Evolutionary conservation across 2,113 vertebrate species (phyloP), one percentile per base, ranked within the genome.

Genomic region (Rhynchopsitta pachyrhyncha): DNA sequence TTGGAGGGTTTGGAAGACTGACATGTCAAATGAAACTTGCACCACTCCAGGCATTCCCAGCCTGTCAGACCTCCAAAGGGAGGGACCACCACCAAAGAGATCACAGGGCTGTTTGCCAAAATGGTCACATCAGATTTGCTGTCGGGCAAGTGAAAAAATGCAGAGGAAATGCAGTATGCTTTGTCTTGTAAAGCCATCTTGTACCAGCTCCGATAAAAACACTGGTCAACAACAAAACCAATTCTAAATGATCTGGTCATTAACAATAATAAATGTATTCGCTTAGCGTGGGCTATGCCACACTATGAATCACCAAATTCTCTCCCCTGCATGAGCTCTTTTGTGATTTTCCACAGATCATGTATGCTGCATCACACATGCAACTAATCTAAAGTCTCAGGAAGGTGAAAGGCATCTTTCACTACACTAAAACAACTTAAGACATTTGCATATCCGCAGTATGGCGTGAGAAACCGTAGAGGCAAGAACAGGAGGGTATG

Each of bases 251-350:
- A 95, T 63, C 29, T 39, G 59, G 53, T 76, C 93, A 90, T 92
- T 92, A 88, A 28, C 46, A 62, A 53, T 46, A 87, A 76, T 50
- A 80, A 71, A 85, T 31, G 53, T 28, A 69, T 80, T 57, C 57
- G 41, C 35, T 71, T 29, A 44, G 87, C 6, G 78, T 80, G 73
- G 92, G 94, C 64, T 73, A 85, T 73, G 63, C 76, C 71, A 77
- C 19, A 4, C 44, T 82, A 29, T 95, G 94, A 97, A 95, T 91
- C 93, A 95, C 59, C 60, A 69, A 69, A 92, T 60, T 62, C 62
- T 73, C 67, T 89, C 31, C 59, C 25, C n/a, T 86, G 63, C 19
- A 25, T 0, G 6, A 85, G 67, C 86, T 69, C 24, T 87, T 71
- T 37, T 62, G 63, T 90, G 46, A 73, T 93, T 96, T 94, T 94